phyloP scores from a whole-genome alignment of 2,888 invertebrate species.

The Limnephilus rhombicus region DNA sequence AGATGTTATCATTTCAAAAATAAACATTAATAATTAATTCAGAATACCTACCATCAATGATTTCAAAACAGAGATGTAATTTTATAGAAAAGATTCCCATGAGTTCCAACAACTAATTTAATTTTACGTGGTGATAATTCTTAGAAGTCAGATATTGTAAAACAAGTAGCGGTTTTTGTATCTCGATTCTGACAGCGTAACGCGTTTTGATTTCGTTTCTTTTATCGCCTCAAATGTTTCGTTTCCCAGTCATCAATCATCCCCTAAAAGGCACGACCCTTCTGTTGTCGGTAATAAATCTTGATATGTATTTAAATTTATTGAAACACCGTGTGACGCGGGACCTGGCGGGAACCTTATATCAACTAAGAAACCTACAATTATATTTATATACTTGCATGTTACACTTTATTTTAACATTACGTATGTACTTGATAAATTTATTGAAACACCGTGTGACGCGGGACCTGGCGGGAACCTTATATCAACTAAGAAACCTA shows the following conservation, averaged over 20 bases:
- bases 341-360: slow-evolving; percentile 22
- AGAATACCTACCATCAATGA: not conserved
- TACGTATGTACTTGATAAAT: not conserved
- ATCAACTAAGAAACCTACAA: not conserved
- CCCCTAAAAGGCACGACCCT: slow-evolving; percentile 6
- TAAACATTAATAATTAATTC: not conserved
- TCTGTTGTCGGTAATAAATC: slow-evolving; percentile 47
- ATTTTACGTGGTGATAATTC: not conserved
- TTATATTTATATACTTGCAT: not conserved
- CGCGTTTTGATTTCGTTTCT: not conserved
- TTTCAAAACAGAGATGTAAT: not conserved
- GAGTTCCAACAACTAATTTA: not conserved
- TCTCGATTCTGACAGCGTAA: slow-evolving; percentile 15
- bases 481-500: not conserved
- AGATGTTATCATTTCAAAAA: not conserved
- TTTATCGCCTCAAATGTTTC: slow-evolving; percentile 7
- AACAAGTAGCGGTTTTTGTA: not conserved
- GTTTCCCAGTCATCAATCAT: slow-evolving; percentile 27
- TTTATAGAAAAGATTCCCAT: not conserved
- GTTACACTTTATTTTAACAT: not conserved
- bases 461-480: slow-evolving; percentile 17
- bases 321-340: slow-evolving; percentile 28
- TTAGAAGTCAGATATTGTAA: not conserved
- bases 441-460: slow-evolving; percentile 30
- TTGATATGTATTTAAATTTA: slow-evolving; percentile 49